These are phyloP conservation scores for Crypturellus tataupa DNA, from an alignment of 2,797 vertebrate genomes.

Conservation along the genomic window DNA sequence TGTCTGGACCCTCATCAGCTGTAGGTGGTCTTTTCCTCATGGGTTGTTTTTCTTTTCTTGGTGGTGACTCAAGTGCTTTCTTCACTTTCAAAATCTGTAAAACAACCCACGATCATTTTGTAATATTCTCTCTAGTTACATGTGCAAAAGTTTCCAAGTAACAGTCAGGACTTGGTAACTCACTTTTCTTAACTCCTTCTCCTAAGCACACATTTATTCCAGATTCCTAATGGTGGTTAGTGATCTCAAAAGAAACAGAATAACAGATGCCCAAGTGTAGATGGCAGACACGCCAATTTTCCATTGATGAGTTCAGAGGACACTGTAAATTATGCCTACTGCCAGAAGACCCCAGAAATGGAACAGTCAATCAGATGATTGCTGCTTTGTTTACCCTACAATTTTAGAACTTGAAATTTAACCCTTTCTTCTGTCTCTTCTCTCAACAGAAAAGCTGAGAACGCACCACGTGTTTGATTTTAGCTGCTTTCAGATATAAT, in stretches of 20 bases:
- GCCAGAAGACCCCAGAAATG: slow-evolving; percentile 27
- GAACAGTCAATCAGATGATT: neutral
- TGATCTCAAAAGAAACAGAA: slow-evolving; percentile 47
- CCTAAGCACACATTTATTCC: slow-evolving; percentile 24
- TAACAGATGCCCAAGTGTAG: slow-evolving; percentile 26
- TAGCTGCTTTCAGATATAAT: neutral
- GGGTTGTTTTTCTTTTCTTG: slow-evolving; percentile 53
- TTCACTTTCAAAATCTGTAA: slow-evolving; percentile 54
- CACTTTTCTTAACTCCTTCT: slow-evolving; percentile 47
- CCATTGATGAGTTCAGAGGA: slow-evolving; percentile 21
- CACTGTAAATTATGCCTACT: neutral
- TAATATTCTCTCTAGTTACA: slow-evolving; percentile 53
- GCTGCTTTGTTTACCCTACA: neutral
- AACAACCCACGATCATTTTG: slow-evolving; percentile 18
- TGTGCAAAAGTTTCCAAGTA: slow-evolving; percentile 70
- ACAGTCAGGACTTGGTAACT: slow-evolving; percentile 31
- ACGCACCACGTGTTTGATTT: neutral
- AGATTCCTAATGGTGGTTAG: slow-evolving; percentile 32
- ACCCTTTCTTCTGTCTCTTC: neutral
- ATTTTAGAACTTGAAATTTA: slow-evolving; percentile 21
- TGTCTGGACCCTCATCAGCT: slow-evolving; percentile 65
- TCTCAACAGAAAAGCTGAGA: slow-evolving; percentile 42
- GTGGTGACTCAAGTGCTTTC: slow-evolving; percentile 65
- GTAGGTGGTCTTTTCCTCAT: slow-evolving; percentile 70
- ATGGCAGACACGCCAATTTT: slow-evolving; percentile 29